Percentiles rank a stretch among this genome's conserved stretches.
phyloP scores from a whole-genome alignment of 2,888 invertebrate genomes.

The Deilephila porcellus region DNA sequence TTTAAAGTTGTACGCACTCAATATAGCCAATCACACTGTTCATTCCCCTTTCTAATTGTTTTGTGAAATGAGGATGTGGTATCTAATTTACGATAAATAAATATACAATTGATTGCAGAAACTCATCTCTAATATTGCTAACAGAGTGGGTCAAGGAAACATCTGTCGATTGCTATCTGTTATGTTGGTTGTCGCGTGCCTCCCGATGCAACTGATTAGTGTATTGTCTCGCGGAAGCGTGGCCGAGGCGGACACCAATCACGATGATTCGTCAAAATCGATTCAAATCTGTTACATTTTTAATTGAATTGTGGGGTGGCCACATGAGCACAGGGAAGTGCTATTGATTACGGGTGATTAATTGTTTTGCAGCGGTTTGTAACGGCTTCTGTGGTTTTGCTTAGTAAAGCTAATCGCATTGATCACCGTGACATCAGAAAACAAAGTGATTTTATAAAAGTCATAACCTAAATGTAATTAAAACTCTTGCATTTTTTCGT shows the following conservation, averaged over 20 bases:
- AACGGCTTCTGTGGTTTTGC: background rate
- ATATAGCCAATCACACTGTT: no score
- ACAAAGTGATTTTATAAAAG: background rate
- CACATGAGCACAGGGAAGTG: slow-evolving; percentile 57
- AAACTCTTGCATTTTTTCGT: background rate
- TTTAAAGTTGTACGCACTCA: no score
- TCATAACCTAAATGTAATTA: background rate
- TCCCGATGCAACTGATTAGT: slow-evolving; percentile 58
- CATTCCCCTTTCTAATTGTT: no score
- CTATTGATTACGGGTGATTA: slow-evolving; percentile 64
- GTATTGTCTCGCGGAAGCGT: slow-evolving; percentile 64
- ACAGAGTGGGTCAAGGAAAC: slow-evolving; percentile 38
- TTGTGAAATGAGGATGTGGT: no score
- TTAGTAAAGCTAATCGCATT: background rate
- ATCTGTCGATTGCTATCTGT: slow-evolving; percentile 71
- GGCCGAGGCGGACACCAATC: slow-evolving; percentile 47
- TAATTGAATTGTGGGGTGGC: no score
- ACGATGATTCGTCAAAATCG: slow-evolving; percentile 74
- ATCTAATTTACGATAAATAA: no score
- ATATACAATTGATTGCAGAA: background rate
- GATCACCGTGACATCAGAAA: background rate
- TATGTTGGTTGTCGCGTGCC: slow-evolving; percentile 71
- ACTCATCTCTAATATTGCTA: background rate
- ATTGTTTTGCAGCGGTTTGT: slow-evolving; percentile 50
- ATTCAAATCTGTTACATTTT: slow-evolving; percentile 69